Evolutionary conservation across 2,797 vertebrate species (phyloP).

Genomic region (Xenopus petersii): DNA sequence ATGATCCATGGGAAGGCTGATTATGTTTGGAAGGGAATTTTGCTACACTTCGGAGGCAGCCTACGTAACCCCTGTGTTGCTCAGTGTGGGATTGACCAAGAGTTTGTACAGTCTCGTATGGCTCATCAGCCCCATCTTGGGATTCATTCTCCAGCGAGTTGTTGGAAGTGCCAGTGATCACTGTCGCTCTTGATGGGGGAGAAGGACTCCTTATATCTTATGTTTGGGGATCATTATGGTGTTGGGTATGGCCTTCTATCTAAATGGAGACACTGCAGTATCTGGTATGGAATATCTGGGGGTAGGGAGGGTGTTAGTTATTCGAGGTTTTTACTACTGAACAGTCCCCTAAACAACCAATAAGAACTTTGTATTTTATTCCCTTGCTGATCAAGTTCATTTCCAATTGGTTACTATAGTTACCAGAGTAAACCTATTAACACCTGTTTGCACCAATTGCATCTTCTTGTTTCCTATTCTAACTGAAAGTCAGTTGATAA

Average conservation of each 20-base stretch:
- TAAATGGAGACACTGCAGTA: constrained; percentile 84
- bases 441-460: too few species aligned
- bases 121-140: constrained; percentile 91
- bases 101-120: constrained; percentile 92
- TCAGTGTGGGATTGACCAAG: constrained; percentile 91
- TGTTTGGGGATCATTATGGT: constrained; percentile 85
- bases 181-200: constrained; percentile 85
- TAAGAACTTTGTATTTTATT: too few species aligned
- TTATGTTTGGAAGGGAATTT: constrained; percentile 97
- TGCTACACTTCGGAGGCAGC: constrained; percentile 95
- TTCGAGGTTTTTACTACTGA: too few species aligned
- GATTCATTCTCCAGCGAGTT: constrained; percentile 90
- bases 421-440: too few species aligned
- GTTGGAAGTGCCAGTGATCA: constrained; percentile 91
- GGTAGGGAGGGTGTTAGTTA: too few species aligned
- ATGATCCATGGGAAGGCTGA: constrained; percentile 70
- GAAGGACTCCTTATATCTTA: constrained; percentile 89
- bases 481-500: too few species aligned
- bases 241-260: constrained; percentile 84
- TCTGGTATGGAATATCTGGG: constrained; percentile 75
- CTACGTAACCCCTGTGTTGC: constrained; percentile 90
- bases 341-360: too few species aligned
- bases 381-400: too few species aligned
- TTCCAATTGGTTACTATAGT: too few species aligned
- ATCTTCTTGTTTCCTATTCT: too few species aligned